Evolutionary conservation across 1,140 invertebrate species (phyloP).

Genomic region (Calosoma granatense): DNA sequence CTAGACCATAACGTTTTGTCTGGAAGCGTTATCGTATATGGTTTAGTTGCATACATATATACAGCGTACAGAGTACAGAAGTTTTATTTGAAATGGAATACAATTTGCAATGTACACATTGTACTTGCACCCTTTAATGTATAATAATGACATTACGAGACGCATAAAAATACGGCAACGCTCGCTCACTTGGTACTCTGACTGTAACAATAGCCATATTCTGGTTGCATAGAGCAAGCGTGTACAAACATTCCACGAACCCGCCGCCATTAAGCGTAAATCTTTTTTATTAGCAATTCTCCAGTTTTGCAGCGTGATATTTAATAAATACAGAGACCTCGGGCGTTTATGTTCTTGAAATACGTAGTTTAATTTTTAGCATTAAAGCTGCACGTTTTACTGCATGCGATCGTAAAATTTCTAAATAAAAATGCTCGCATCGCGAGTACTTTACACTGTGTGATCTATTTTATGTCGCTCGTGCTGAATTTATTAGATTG

Average conservation of each 20-base stretch:
- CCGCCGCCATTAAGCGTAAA: not conserved
- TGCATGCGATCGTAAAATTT: too few relatives aligned
- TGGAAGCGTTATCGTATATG: too few relatives aligned
- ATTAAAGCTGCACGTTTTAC: not conserved
- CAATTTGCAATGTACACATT: not conserved
- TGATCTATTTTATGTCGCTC: not conserved
- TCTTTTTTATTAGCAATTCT: not conserved
- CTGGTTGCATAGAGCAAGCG: too few relatives aligned
- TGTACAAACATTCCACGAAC: not conserved
- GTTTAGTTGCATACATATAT: too few relatives aligned
- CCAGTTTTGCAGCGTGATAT: not conserved
- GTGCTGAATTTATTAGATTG: not conserved
- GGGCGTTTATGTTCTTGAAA: not conserved
- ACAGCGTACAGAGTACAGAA: too few relatives aligned
- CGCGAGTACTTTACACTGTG: not conserved
- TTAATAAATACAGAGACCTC: not conserved
- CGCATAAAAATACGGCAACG: not conserved
- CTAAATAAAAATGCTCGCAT: too few relatives aligned
- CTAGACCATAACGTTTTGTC: too few relatives aligned
- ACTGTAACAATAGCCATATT: too few relatives aligned
- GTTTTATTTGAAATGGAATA: not conserved
- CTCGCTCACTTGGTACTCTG: not conserved
- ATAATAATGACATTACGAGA: not conserved
- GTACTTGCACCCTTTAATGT: not conserved
- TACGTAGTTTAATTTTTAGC: not conserved